Evolutionary conservation across 1,140 invertebrate species (phyloP).

Genomic region (Hylaeus anthracinus): DNA sequence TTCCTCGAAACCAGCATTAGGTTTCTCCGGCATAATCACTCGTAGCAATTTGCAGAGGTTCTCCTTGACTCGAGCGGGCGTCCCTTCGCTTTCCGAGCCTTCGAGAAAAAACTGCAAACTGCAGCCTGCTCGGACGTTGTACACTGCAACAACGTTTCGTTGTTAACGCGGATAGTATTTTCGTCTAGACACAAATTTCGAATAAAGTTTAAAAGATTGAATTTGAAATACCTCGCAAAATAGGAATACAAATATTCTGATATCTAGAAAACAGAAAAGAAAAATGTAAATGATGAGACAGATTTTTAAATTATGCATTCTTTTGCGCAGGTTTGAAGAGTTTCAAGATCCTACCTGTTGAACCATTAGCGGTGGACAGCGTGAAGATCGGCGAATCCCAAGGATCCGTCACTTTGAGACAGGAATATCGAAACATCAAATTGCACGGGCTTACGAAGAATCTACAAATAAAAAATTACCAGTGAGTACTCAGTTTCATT

Average conservation of each 20-base stretch:
- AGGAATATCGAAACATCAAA: constrained; percentile 83
- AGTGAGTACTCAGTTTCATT: constrained; percentile 20
- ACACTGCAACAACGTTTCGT: neutral
- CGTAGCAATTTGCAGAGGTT: constrained; percentile 63
- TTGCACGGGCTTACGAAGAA: constrained; percentile 82
- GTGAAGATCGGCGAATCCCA: constrained; percentile 82
- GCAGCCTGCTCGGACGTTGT: no score
- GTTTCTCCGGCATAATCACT: constrained; percentile 40
- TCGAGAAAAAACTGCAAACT: neutral
- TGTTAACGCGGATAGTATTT: no score
- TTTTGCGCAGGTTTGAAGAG: constrained; percentile 60
- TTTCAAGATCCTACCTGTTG: constrained; percentile 76
- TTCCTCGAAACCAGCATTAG: constrained; percentile 13
- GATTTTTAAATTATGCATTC: constrained; percentile 2
- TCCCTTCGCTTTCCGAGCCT: constrained; percentile 51
- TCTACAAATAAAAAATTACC: constrained; percentile 70
- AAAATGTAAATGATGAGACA: no score
- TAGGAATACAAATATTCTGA: no score
- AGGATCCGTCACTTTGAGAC: constrained; percentile 82
- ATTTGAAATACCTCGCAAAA: no score
- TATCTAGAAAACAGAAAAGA: no score
- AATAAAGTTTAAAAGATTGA: no score
- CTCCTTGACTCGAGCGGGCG: constrained; percentile 59
- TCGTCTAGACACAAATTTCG: no score
- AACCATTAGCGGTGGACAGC: constrained; percentile 82